Evolutionary conservation across 2,113 vertebrate genomes (phyloP).

Genomic region (Cryptotis parvus): DNA sequence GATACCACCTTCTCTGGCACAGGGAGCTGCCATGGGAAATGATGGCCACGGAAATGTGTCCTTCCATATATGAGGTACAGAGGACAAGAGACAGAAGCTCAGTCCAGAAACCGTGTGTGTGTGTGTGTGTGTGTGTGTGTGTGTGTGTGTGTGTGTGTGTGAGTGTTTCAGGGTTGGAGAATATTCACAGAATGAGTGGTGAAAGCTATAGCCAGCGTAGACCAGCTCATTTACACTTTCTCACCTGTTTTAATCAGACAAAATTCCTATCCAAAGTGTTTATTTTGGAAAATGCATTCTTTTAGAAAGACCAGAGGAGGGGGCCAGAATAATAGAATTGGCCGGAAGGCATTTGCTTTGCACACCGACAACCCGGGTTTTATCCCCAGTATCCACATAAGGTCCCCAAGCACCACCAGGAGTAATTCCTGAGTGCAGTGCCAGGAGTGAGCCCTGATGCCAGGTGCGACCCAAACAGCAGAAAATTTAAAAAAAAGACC

Average conservation of each 20-base stretch:
- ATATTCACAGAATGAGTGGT: not conserved
- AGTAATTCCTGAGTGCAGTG: no score
- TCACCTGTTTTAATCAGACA: not conserved
- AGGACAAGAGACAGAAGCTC: not conserved
- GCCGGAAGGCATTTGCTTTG: no score
- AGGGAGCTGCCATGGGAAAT: not conserved
- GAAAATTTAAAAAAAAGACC: no score
- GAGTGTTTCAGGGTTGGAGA: not conserved
- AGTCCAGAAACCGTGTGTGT: not conserved
- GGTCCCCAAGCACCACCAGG: no score
- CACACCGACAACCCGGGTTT: no score
- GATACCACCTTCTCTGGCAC: not conserved
- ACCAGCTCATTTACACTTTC: conserved; percentile 20
- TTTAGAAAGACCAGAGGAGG: not conserved
- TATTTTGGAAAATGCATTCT: not conserved
- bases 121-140: not conserved
- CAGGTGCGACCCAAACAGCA: no score
- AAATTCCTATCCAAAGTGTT: not conserved
- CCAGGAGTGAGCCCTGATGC: no score
- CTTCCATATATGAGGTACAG: not conserved
- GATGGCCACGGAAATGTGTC: not conserved
- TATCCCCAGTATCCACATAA: no score
- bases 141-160: rapidly evolving
- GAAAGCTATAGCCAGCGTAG: not conserved
- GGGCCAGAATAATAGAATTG: no score